Evolutionary conservation across 1,140 invertebrate genomes (phyloP).

Genomic region (Bathynomus jamesi): DNA sequence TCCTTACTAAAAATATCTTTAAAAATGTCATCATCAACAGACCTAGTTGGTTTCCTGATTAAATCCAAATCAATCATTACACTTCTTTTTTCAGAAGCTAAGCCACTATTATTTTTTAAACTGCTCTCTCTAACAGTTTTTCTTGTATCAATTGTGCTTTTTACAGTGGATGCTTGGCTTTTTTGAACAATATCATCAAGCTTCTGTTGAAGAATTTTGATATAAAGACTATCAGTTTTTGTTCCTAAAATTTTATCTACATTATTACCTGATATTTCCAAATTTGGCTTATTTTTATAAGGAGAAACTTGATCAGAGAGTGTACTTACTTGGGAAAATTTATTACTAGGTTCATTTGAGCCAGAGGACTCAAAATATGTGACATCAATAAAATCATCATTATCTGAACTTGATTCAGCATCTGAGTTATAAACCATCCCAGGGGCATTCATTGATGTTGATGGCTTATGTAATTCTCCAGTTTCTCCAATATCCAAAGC

Average conservation of each 20-base stretch:
- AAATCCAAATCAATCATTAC: no score
- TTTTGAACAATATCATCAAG: conserved; percentile 26
- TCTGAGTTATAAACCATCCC: conserved; percentile 28
- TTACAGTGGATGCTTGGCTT: conserved; percentile 21
- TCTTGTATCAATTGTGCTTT: conserved; percentile 24
- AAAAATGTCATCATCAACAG: no score
- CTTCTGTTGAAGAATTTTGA: conserved; percentile 34
- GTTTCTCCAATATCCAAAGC: not conserved
- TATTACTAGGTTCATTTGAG: no score
- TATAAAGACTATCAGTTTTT: conserved; percentile 29
- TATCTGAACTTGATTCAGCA: conserved; percentile 42
- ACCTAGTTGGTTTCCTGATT: no score
- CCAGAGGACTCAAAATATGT: no score
- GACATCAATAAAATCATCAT: conserved; percentile 54
- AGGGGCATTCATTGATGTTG: conserved; percentile 27
- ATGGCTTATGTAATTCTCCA: conserved; percentile 12
- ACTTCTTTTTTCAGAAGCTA: no score
- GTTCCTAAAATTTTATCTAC: conserved; percentile 19
- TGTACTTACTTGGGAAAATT: no score
- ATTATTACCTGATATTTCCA: conserved; percentile 9
- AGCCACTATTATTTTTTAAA: no score
- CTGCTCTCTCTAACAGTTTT: no score
- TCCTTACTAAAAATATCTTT: no score
- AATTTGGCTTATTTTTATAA: conserved; percentile 10
- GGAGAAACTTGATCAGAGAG: no score